These are phyloP conservation scores for Autographa gamma DNA, from an alignment of 2,888 invertebrate genomes.

Conservation along the genomic window DNA sequence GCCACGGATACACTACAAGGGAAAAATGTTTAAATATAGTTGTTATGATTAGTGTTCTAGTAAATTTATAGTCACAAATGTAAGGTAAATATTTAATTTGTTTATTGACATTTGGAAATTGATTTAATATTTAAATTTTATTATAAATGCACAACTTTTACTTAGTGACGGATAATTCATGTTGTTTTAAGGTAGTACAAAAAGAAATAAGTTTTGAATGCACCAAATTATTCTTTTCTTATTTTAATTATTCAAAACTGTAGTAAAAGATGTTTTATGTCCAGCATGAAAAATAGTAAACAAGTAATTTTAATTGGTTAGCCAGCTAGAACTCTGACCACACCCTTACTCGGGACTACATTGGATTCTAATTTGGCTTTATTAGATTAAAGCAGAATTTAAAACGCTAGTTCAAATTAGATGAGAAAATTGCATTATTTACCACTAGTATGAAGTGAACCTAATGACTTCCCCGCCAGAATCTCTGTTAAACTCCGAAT, in stretches of 20 bases:
- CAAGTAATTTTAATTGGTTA: not conserved
- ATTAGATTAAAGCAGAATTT: slow-evolving; percentile 85
- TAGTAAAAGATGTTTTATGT: not conserved
- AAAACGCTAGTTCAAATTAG: slow-evolving; percentile 79
- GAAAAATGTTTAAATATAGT: not conserved
- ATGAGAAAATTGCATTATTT: slow-evolving; percentile 78
- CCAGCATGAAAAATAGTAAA: not conserved
- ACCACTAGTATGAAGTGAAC: slow-evolving; percentile 68
- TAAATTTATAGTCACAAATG: too few relatives aligned
- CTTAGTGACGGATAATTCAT: too few relatives aligned
- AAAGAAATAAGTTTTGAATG: too few relatives aligned
- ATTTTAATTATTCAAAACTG: not conserved
- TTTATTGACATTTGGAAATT: too few relatives aligned
- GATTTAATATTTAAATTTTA: too few relatives aligned
- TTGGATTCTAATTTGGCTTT: slow-evolving; percentile 83
- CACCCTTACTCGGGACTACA: slow-evolving; percentile 66
- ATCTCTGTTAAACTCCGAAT: slow-evolving; percentile 62
- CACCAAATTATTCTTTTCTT: too few relatives aligned
- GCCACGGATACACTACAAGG: slow-evolving; percentile 18
- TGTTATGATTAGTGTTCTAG: too few relatives aligned
- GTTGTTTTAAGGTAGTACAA: too few relatives aligned
- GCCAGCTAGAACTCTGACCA: slow-evolving; percentile 41
- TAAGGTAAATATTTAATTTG: too few relatives aligned
- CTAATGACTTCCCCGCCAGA: slow-evolving; percentile 66
- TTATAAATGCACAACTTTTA: too few relatives aligned